A percentile compares a stretch with the other conserved stretches of the same genome.
Conservation (phyloP, 2,797 vertebrate species). For the Sternotherus odoratus region DNA sequence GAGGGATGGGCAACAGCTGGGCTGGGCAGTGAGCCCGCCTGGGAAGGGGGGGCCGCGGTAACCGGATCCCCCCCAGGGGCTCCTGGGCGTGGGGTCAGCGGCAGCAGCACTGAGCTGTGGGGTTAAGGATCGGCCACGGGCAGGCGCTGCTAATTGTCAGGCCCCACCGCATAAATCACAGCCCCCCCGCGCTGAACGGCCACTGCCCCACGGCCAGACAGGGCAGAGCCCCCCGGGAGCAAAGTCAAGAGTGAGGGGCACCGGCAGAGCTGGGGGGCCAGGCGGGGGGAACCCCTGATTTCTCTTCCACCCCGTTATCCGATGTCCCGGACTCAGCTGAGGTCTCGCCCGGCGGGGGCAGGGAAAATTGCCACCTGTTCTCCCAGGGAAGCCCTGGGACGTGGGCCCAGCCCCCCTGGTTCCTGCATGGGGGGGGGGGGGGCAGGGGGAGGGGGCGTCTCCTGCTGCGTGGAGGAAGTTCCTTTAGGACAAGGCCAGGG, state of each 20-base stretch:
- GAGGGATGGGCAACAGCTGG: conserved; percentile 68
- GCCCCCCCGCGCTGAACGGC: background rate
- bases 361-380: background rate
- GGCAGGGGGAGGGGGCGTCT: no score
- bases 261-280: no score
- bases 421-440: background rate
- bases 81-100: background rate
- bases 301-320: background rate
- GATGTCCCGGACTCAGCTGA: background rate
- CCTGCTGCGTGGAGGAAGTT: no score
- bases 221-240: no score
- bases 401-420: no score
- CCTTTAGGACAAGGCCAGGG: no score
- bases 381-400: no score
- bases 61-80: conserved; percentile 42
- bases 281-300: background rate
- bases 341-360: background rate
- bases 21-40: background rate
- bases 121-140: background rate
- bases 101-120: background rate
- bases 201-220: background rate
- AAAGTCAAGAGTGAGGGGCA: background rate
- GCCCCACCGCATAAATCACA: background rate
- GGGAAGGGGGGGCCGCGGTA: background rate
- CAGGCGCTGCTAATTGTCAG: background rate